Percentiles rank a stretch among this genome's conserved stretches.
Conservation (phyloP, 2,888 invertebrate genomes). For the Polyommatus icarus region DNA sequence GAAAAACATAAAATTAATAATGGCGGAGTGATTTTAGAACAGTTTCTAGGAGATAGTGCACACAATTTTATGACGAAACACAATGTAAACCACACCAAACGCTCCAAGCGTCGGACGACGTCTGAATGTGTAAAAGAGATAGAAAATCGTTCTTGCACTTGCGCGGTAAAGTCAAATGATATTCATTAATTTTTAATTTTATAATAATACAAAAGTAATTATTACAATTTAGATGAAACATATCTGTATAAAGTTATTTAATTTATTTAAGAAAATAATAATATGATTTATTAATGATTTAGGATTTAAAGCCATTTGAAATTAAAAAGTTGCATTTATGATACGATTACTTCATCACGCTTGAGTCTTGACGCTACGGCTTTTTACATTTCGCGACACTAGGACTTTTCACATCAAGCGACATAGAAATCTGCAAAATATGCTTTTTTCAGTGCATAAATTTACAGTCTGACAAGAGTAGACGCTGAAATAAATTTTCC, state of each 20-base stretch:
- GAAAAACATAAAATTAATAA: constrained; percentile 59
- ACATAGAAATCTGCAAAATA: too few relatives aligned
- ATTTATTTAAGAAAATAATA: background rate
- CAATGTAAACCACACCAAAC: constrained; percentile 58
- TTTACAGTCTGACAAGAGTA: too few relatives aligned
- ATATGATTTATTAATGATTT: too few relatives aligned
- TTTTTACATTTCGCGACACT: too few relatives aligned
- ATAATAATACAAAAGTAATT: background rate
- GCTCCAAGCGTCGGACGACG: constrained; percentile 52
- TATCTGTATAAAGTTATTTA: background rate
- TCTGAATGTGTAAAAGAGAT: constrained; percentile 62
- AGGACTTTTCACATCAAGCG: too few relatives aligned
- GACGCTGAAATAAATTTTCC: too few relatives aligned
- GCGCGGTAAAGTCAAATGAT: constrained; percentile 75
- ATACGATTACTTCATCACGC: too few relatives aligned
- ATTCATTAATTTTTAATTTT: background rate
- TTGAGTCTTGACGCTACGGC: too few relatives aligned
- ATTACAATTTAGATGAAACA: background rate
- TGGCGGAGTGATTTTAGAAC: constrained; percentile 74
- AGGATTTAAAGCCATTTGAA: too few relatives aligned
- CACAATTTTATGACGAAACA: constrained; percentile 70
- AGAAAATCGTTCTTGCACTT: constrained; percentile 64
- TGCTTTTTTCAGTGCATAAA: too few relatives aligned
- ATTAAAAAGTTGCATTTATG: too few relatives aligned
- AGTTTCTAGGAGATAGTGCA: constrained; percentile 62